Base-by-base conservation (phyloP, 2,113 vertebrate species). In the Aptenodytes forsteri region DNA sequence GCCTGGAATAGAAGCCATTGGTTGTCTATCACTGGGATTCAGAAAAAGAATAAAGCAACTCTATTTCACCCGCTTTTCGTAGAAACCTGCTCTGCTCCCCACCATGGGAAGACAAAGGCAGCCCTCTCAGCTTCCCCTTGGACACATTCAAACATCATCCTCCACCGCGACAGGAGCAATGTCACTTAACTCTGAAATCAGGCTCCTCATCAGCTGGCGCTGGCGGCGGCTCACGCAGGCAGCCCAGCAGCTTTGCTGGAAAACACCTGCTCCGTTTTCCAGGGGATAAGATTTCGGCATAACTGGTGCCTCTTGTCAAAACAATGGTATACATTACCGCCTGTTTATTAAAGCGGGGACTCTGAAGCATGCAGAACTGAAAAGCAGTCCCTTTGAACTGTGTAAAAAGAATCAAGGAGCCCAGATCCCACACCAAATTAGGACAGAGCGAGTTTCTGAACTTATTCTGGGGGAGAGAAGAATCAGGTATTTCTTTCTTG, bases 221-320 rank as follows among this genome's bases (percentile, higher is more conserved):
- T 2, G 69, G 83, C 2, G 2, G 38, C 1, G 26, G 61, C 46
- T 90, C 27, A 2, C 5, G 4, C 49, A 6, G 36, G 69, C 79
- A 16, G 90, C 42, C 59, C 54, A 34, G 75, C 44, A 6, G 19
- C 54, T 90, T n/a, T 62, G 62, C 90, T 94, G 88, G 67, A 73
- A 93, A 92, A 89, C 91, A 94, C 73, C 78, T 97, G 83, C 82
- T 95, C 47, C 5, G 16, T 70, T 69, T 67, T 32, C 83, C 83
- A 56, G 38, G 44, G 55, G 86, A 59, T 90, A 65, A 23, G 27
- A 66, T 96, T 95, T 90, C 19, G 0, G 67, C 44, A 7, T 20
- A 11, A 34, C 56, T 30, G 76, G 32, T 36, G 73, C 64, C 86
- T 75, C 73, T 75, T 82, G 40, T 83, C 83, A 38, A 88, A 92